A percentile compares a stretch with the other conserved stretches of the same genome.
These are phyloP conservation scores for Trididemnum clinides DNA, from an alignment of 23 tunicate species.

Conservation along the genomic window DNA sequence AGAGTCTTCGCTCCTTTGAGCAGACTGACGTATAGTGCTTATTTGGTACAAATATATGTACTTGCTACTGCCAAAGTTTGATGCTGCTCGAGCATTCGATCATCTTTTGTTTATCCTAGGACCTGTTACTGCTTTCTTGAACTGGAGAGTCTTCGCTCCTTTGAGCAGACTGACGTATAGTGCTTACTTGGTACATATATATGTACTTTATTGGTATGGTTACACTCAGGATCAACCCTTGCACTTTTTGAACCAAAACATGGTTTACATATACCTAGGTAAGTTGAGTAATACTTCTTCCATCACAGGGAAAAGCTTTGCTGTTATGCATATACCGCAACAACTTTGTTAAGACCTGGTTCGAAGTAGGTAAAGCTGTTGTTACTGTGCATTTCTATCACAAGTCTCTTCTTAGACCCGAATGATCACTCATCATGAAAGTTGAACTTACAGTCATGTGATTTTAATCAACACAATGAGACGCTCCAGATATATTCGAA, in stretches of 20 bases:
- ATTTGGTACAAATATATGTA: constrained; percentile 47
- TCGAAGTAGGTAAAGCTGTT: no score
- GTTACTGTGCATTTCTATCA: no score
- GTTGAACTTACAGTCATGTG: not conserved
- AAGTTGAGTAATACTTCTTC: no score
- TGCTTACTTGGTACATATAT: constrained; percentile 42
- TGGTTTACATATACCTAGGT: constrained; percentile 39
- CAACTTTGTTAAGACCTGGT: no score
- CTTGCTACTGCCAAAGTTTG: no score
- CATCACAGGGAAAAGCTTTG: no score
- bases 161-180: constrained; percentile 53
- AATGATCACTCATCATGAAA: no score
- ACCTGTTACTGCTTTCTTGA: constrained; percentile 25
- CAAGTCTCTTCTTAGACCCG: no score
- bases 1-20: constrained; percentile 52
- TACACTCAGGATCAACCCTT: constrained; percentile 21
- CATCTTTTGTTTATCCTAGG: no score
- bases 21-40: constrained; percentile 43
- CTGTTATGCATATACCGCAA: no score
- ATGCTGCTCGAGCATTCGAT: no score
- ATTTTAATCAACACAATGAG: not conserved
- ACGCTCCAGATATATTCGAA: no score
- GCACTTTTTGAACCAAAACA: constrained; percentile 27
- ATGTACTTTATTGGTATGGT: constrained; percentile 45
- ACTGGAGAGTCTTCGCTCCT: constrained; percentile 52